Conservation (phyloP, 2,888 invertebrate genomes). For the Cephus sareptanus region DNA sequence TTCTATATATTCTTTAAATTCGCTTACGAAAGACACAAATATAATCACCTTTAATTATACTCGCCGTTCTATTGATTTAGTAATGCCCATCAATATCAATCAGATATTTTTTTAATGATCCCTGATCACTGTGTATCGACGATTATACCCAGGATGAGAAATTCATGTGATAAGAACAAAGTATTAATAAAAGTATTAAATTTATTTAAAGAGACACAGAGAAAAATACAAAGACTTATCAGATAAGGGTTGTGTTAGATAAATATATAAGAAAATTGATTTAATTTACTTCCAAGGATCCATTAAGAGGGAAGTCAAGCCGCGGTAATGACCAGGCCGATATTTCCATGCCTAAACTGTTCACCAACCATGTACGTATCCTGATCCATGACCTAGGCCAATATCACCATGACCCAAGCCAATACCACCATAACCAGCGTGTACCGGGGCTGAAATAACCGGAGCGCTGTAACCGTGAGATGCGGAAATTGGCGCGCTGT, state of each 20-base stretch:
- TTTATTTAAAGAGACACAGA: neutral
- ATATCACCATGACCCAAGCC: slow-evolving; percentile 17
- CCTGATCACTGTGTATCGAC: neutral
- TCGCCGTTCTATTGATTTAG: neutral
- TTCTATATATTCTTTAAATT: neutral
- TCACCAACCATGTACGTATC: slow-evolving; percentile 16
- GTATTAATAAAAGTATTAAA: slow-evolving; percentile 1
- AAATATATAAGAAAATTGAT: slow-evolving; percentile 1
- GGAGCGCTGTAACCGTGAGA: slow-evolving; percentile 41
- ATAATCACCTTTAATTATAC: neutral
- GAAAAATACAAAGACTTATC: neutral
- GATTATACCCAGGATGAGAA: neutral
- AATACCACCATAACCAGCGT: slow-evolving; percentile 16
- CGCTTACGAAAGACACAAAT: neutral
- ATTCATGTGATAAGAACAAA: neutral
- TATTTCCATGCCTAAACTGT: neutral
- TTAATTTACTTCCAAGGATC: neutral
- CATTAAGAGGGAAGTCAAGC: neutral
- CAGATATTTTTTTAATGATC: neutral
- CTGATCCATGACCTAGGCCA: slow-evolving; percentile 25
- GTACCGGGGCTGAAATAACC: slow-evolving; percentile 24
- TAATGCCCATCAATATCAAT: neutral
- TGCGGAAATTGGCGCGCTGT: slow-evolving; percentile 25
- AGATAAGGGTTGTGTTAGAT: neutral
- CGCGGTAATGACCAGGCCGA: neutral